Conservation (phyloP, 53 echinoderm and acorn worm genomes). For the Hippasteria phrygiana region DNA sequence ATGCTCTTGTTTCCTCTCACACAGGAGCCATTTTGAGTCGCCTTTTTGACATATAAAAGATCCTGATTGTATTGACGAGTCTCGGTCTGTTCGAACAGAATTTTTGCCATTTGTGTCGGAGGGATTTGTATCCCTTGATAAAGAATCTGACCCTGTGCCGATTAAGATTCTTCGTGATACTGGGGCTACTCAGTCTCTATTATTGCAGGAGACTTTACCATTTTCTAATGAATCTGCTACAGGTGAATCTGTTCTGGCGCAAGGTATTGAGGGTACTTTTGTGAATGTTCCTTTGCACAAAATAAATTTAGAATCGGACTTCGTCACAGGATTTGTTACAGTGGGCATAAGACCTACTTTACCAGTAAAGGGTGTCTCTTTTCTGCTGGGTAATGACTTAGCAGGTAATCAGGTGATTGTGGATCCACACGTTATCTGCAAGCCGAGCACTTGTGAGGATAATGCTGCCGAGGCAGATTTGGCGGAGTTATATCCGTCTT, state of each 20-base stretch:
- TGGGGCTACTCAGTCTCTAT: conserved; percentile 50
- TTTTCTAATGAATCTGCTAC: conserved; percentile 44
- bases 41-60: not conserved
- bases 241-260: conserved; percentile 8
- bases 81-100: not conserved
- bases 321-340: conserved; percentile 53
- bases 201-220: conserved; percentile 40
- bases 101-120: conserved; percentile 4
- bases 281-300: conserved; percentile 35
- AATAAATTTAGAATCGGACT: conserved; percentile 34
- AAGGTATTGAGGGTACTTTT: conserved; percentile 27
- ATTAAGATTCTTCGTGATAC: conserved; percentile 56
- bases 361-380: conserved; percentile 46
- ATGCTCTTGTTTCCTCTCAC: not conserved
- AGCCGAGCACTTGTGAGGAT: too few species aligned
- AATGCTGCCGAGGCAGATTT: conserved; percentile 1
- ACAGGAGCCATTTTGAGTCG: not conserved
- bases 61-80: not conserved
- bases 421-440: not conserved
- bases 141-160: not conserved
- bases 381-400: conserved; percentile 18
- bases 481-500: conserved; percentile 61
- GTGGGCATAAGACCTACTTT: conserved; percentile 46
- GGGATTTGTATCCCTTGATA: conserved; percentile 5
- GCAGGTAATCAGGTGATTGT: conserved; percentile 19